These are phyloP conservation scores for Marisa cornuarietis DNA, from an alignment of 1,140 invertebrate species.

Conservation along the genomic window DNA sequence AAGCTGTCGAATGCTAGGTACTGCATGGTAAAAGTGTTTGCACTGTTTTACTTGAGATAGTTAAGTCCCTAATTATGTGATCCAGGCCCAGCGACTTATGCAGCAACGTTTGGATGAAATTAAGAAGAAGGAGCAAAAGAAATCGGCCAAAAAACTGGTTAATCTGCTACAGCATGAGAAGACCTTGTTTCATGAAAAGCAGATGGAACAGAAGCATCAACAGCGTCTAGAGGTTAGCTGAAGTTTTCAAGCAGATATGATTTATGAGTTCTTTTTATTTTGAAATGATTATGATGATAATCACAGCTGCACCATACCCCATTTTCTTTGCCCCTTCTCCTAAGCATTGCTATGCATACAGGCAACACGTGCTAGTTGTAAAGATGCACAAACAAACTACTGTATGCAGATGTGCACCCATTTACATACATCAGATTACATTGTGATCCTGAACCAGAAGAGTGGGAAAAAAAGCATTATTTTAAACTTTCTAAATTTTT, in stretches of 20 bases:
- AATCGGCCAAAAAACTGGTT: constrained; percentile 38
- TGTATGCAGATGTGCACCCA: neutral
- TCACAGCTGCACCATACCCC: too few relatives aligned
- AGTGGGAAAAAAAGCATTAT: too few relatives aligned
- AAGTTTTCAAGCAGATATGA: neutral
- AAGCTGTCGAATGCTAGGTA: too few relatives aligned
- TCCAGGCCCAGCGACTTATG: constrained; percentile 46
- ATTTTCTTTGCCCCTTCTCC: neutral
- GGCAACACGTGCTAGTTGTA: neutral
- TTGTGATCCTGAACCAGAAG: too few relatives aligned
- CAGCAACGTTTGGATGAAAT: constrained; percentile 46
- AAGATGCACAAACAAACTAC: neutral
- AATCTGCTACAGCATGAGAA: constrained; percentile 48
- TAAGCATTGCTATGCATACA: neutral
- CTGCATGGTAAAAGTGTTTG: neutral
- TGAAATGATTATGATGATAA: too few relatives aligned
- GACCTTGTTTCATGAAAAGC: constrained; percentile 42
- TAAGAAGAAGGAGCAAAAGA: constrained; percentile 46
- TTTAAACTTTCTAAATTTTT: too few relatives aligned
- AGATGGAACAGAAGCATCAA: constrained; percentile 44
- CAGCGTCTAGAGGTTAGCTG: constrained; percentile 50
- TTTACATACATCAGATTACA: neutral
- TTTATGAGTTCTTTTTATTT: neutral
- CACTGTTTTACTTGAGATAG: neutral
- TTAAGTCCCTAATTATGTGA: too few relatives aligned